A percentile compares a stretch with the other conserved stretches of the same genome.
Conservation (phyloP, 2,113 vertebrate genomes). For the Telmatochromis sp. region DNA sequence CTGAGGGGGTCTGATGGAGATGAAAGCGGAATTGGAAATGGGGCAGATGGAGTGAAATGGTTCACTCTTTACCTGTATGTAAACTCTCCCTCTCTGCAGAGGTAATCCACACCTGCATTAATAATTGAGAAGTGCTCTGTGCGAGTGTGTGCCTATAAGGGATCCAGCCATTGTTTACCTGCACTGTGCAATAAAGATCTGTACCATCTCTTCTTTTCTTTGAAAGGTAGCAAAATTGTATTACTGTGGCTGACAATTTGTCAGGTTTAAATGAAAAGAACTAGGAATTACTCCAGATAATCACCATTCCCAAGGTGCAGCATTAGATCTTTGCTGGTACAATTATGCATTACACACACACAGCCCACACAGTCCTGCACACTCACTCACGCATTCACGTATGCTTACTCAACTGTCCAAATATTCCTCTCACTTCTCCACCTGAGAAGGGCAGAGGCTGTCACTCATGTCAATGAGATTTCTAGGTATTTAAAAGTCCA, state of each 20-base stretch:
- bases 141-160: not conserved
- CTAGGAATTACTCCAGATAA: constrained; percentile 14
- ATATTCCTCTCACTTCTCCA: constrained; percentile 38
- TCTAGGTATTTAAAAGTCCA: constrained; percentile 59
- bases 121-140: constrained; percentile 49
- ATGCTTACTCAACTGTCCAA: not conserved
- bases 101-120: constrained; percentile 59
- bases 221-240: constrained; percentile 10
- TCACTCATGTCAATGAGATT: constrained; percentile 58
- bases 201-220: not conserved
- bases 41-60: constrained; percentile 24
- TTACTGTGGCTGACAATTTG: not conserved
- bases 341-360: not conserved
- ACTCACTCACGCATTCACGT: not conserved
- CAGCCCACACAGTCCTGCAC: not conserved
- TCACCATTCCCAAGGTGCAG: not conserved
- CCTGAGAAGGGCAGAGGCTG: constrained; percentile 40
- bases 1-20: constrained; percentile 25
- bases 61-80: constrained; percentile 45
- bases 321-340: not conserved
- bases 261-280: not conserved
- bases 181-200: constrained; percentile 13
- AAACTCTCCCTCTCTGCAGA: constrained; percentile 52
- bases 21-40: constrained; percentile 42
- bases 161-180: constrained; percentile 29